These are phyloP conservation scores for Calyptomena viridis DNA, from an alignment of 2,113 vertebrate genomes.

Conservation along the genomic window DNA sequence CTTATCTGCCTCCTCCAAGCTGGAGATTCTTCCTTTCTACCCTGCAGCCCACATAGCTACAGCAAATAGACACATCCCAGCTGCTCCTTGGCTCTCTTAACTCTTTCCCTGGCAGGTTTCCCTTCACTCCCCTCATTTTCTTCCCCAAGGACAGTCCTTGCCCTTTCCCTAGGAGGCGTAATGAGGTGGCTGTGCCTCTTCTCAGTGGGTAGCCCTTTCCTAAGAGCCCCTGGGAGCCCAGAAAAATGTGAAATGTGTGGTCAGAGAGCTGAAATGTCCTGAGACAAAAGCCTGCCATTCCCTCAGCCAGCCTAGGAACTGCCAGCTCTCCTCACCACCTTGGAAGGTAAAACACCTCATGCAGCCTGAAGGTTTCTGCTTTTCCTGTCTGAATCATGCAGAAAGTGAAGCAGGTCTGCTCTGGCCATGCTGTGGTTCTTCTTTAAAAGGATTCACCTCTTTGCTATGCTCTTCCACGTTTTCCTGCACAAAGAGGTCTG, in stretches of 20 bases:
- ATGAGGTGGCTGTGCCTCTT: not conserved
- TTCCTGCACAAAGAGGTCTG: not conserved
- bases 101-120: not conserved
- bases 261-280: not conserved
- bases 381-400: not conserved
- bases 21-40: not conserved
- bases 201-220: not conserved
- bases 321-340: rapidly evolving
- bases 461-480: not conserved
- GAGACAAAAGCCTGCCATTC: not conserved
- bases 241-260: not conserved
- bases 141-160: not conserved
- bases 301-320: not conserved
- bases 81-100: not conserved
- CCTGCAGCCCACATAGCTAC: not conserved
- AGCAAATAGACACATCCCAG: not conserved
- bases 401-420: not conserved
- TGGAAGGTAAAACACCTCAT: not conserved
- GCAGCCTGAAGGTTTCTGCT: not conserved
- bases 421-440: not conserved
- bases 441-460: not conserved
- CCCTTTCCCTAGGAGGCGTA: not conserved
- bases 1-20: not conserved
- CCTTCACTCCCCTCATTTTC: not conserved
- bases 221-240: not conserved